phyloP scores from a whole-genome alignment of 2,888 invertebrate species.

The Ectemnius continuus region DNA sequence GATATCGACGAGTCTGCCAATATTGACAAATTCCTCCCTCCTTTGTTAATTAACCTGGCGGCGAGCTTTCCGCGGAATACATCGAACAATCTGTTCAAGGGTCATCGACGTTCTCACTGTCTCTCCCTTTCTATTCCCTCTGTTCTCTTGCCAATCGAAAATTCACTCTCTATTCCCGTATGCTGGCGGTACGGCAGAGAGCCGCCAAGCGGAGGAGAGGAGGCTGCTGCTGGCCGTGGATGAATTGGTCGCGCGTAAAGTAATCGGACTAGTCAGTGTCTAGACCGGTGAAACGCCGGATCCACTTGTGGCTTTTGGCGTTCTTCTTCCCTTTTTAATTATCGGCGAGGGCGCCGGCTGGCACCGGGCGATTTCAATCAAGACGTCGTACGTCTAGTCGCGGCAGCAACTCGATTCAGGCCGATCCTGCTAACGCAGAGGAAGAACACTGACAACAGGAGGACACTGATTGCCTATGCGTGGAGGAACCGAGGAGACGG shows the following conservation, averaged over 20 bases:
- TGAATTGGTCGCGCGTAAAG: too few species aligned
- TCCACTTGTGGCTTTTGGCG: too few species aligned
- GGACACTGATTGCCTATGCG: conserved; percentile 44
- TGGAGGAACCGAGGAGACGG: conserved; percentile 27
- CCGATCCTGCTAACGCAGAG: too few species aligned
- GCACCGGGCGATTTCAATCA: conserved; percentile 28
- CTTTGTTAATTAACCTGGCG: conserved; percentile 20
- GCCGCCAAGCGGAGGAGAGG: too few species aligned
- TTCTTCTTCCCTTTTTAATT: background rate
- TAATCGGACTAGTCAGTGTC: too few species aligned
- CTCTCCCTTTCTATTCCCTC: background rate
- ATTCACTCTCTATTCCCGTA: conserved; percentile 14
- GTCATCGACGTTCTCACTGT: conserved; percentile 2
- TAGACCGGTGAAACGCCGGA: too few species aligned
- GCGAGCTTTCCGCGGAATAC: background rate
- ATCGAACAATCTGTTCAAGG: background rate
- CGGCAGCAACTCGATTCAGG: too few species aligned
- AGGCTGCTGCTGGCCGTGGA: too few species aligned
- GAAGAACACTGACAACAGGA: too few species aligned
- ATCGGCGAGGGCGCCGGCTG: background rate
- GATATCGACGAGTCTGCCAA: conserved; percentile 3
- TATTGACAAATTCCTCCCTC: conserved; percentile 9
- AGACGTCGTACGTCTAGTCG: conserved; percentile 10
- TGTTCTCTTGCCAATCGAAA: conserved; percentile 5
- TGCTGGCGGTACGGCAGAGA: background rate